Evolutionary conservation across 1,140 invertebrate species (phyloP), one percentile per base, ranked within the genome.

Genomic region (Temnothorax longispinosus): DNA sequence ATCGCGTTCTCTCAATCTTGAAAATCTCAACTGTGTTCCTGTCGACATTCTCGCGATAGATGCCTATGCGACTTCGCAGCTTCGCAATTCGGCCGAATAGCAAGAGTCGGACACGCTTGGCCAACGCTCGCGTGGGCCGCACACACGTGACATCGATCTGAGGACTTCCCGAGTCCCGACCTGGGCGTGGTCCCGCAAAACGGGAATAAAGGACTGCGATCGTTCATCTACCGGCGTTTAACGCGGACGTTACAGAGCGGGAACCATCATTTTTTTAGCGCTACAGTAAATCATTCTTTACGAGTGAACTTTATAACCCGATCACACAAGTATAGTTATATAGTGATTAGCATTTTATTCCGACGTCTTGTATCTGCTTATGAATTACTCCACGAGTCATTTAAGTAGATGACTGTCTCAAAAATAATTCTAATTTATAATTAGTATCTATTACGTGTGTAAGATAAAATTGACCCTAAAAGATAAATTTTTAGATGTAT

Each of bases 91-190:
- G 65, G 41, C 65, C 27, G 50, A 74, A 54, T 52, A 18, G 35
- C 72, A 32, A 35, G 47, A 52, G 50, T 56, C 27, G 13, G 60
- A 72, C 15, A 56, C n/a, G 78, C 50, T 56, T 44, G 35, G 64
- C 35, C 15, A 15, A 58, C 32, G 54, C 41, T 76, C 86, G 62
- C 11, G 62, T 54, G 78, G 52, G 84, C 58, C 41, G 67, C 76
- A 90, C 71, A 72, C 52, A 77, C 64, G 72, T 86, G 89, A 91
- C 87, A 91, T 91, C 89, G 89, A 91, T 90, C 89, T 90, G 77
- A 90, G 84, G 84, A 88, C 76, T 90, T 90, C 72, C 86, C 86
- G 77, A 60, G 60, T 90, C 72, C 89, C 86, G 77, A 60, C 67
- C 69, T 86, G 89, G 89, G 89, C 89, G 89, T 91, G 89, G 89